Percentiles rank a stretch among this genome's conserved stretches.
Evolutionary conservation across 2,113 vertebrate genomes (phyloP).

Genomic region (Zosterops lateralis): DNA sequence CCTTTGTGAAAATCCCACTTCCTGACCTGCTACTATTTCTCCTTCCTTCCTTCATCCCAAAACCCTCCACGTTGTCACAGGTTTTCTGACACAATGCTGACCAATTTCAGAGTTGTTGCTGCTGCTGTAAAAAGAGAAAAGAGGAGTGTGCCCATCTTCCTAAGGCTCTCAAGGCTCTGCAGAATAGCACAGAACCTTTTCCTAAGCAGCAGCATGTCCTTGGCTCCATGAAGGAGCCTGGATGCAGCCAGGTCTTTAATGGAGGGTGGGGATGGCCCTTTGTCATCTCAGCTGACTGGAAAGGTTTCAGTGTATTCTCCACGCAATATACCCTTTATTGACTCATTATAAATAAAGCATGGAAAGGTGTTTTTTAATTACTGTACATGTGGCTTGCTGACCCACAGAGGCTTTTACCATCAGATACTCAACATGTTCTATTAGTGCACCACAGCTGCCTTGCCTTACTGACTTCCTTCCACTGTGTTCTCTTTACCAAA

Average conservation of each 20-base stretch:
- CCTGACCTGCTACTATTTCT: not conserved
- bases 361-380: constrained; percentile 45
- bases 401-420: not conserved
- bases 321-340: not conserved
- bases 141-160: not conserved
- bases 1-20: not conserved
- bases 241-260: not conserved
- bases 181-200: not conserved
- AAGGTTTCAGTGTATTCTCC: not conserved
- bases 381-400: not conserved
- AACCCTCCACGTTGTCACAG: not conserved
- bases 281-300: not conserved
- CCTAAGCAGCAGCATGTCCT: not conserved
- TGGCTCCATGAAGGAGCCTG: not conserved
- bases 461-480: not conserved
- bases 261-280: not conserved
- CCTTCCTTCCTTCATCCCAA: not conserved
- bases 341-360: not conserved
- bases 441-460: not conserved
- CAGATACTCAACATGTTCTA: not conserved
- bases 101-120: not conserved
- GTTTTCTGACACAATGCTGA: not conserved
- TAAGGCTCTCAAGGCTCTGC: not conserved
- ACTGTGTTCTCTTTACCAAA: not conserved
- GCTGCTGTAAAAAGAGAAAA: not conserved